These are phyloP conservation scores for Apodemus speciosus DNA, from an alignment of 2,113 vertebrate genomes.

Conservation along the genomic window DNA sequence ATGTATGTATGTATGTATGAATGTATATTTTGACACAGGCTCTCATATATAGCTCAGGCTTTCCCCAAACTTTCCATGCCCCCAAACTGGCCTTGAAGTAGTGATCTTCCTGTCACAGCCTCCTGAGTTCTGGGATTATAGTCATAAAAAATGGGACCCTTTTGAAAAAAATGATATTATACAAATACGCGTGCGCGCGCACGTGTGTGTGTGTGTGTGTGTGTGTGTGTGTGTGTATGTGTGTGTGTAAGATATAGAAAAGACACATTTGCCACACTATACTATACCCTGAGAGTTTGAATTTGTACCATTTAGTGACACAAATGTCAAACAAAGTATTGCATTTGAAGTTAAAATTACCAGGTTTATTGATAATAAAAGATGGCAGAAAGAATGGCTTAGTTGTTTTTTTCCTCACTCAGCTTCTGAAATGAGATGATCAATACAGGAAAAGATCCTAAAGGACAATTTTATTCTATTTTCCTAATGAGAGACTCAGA, in stretches of 20 bases:
- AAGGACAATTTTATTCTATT: slow-evolving; percentile 52
- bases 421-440: slow-evolving; percentile 47
- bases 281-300: slow-evolving; percentile 46
- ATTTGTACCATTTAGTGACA: slow-evolving; percentile 26
- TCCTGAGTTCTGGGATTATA: neutral
- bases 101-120: neutral
- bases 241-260: neutral
- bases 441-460: slow-evolving; percentile 54
- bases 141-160: too few species aligned
- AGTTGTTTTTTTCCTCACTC: slow-evolving; percentile 14
- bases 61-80: neutral
- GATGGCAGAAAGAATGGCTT: neutral
- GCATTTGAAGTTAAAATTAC: slow-evolving; percentile 30
- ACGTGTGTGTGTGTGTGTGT: too few species aligned
- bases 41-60: neutral
- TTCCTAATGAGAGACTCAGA: slow-evolving; percentile 55
- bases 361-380: slow-evolving; percentile 19
- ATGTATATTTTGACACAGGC: neutral
- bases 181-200: too few species aligned
- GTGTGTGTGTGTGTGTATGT: neutral
- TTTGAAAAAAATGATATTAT: too few species aligned
- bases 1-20: too few species aligned
- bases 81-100: neutral
- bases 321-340: slow-evolving; percentile 4
- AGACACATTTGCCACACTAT: neutral